phyloP scores from a whole-genome alignment of 2,113 vertebrate species.

The Natator depressus region DNA sequence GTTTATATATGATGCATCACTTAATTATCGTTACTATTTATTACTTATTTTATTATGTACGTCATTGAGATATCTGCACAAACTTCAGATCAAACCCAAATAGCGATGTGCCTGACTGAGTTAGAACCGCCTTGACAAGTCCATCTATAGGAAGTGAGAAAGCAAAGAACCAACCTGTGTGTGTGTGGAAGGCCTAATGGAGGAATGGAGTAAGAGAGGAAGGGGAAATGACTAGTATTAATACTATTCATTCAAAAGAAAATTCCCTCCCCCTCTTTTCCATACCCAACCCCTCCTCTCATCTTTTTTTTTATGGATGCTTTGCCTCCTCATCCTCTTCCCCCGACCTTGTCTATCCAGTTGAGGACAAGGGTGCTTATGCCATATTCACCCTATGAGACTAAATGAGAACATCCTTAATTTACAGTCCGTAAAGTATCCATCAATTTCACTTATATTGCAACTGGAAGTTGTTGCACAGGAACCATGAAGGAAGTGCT shows the following conservation, averaged over 20 bases:
- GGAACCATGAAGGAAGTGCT: slow-evolving; percentile 37
- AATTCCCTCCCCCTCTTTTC: background rate
- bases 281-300: background rate
- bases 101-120: background rate
- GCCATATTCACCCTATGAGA: background rate
- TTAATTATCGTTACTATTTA: background rate
- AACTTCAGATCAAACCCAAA: background rate
- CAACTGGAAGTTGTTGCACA: slow-evolving; percentile 24
- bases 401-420: slow-evolving; percentile 25
- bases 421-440: slow-evolving; percentile 21
- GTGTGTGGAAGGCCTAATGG: background rate
- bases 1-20: background rate
- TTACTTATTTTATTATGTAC: background rate
- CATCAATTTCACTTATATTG: slow-evolving; percentile 43
- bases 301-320: background rate
- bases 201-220: background rate
- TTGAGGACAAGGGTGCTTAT: background rate
- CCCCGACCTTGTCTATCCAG: background rate
- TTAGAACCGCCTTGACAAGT: background rate
- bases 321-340: background rate
- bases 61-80: background rate
- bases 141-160: background rate
- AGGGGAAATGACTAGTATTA: background rate
- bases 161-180: background rate
- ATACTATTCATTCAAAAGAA: background rate